Evolutionary conservation across 2,797 vertebrate species (phyloP).

Genomic region (Melanotaenia trifasciata): DNA sequence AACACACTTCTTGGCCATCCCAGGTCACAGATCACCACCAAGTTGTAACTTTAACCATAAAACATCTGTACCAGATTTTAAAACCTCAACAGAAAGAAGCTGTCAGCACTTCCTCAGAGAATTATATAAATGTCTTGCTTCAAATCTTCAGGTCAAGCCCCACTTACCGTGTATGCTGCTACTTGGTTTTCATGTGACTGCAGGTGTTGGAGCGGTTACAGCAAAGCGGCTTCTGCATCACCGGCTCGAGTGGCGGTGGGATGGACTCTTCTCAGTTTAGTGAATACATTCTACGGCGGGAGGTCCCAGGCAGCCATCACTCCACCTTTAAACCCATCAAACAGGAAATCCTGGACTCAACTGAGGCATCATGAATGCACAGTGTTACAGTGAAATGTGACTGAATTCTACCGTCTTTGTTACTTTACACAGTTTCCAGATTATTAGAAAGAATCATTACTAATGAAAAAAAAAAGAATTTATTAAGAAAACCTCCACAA

Average conservation of each 20-base stretch:
- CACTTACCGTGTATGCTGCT: background rate
- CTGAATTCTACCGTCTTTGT: background rate
- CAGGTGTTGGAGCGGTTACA: conserved; percentile 95
- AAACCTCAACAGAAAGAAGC: too few species aligned
- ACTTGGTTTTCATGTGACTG: conserved; percentile 31
- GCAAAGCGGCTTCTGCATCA: conserved; percentile 92
- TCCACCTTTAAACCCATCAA: conserved; percentile 90
- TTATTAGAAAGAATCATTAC: background rate
- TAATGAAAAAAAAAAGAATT: background rate
- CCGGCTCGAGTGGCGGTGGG: conserved; percentile 93
- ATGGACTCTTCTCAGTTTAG: conserved; percentile 97
- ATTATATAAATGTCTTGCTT: background rate
- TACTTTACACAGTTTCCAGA: background rate
- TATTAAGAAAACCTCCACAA: background rate
- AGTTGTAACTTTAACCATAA: too few species aligned
- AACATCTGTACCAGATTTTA: too few species aligned
- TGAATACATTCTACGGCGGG: conserved; percentile 91
- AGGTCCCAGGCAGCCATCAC: conserved; percentile 84
- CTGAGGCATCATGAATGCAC: background rate
- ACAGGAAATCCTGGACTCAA: conserved; percentile 90
- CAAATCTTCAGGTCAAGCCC: background rate
- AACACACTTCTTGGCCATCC: too few species aligned
- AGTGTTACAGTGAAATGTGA: background rate
- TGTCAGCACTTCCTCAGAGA: background rate
- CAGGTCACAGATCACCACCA: too few species aligned